Percentiles rank a stretch among this genome's conserved stretches.
Conservation (phyloP, 2,888 invertebrate genomes). For the Plagodis pulveraria region DNA sequence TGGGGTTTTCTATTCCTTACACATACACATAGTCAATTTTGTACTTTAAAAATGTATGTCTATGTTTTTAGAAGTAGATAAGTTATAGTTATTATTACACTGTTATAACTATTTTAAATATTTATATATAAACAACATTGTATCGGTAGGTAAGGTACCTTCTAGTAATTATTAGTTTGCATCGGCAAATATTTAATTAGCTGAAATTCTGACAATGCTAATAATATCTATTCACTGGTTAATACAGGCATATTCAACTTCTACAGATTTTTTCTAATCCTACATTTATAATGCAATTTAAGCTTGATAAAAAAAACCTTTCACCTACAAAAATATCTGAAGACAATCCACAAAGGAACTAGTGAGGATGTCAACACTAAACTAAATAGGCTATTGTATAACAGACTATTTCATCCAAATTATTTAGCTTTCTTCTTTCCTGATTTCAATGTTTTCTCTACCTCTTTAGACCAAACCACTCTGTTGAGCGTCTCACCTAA, state of each 20-base stretch:
- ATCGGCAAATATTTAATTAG: too few species aligned
- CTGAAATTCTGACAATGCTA: too few species aligned
- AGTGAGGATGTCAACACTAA: constrained; percentile 26
- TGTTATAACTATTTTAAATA: too few species aligned
- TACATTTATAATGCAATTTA: constrained; percentile 6
- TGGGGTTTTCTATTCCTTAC: too few species aligned
- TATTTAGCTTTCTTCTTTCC: constrained; percentile 81
- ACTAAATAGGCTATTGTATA: constrained; percentile 21
- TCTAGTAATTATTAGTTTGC: too few species aligned
- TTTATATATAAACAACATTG: too few species aligned
- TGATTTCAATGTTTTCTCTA: constrained; percentile 77
- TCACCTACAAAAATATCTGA: constrained; percentile 17
- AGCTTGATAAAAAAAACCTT: constrained; percentile 24
- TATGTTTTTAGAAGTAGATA: too few species aligned
- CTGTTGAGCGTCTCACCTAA: constrained; percentile 90
- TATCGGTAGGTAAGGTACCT: too few species aligned
- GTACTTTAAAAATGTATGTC: too few species aligned
- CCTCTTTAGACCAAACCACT: constrained; percentile 89
- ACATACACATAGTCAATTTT: too few species aligned
- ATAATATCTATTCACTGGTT: background rate
- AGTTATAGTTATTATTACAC: too few species aligned
- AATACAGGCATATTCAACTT: background rate
- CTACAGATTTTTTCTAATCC: background rate
- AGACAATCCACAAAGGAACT: constrained; percentile 27
- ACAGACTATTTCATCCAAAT: constrained; percentile 28